Base-by-base conservation (phyloP, 2,888 invertebrate species). In the Erebia aethiops region DNA sequence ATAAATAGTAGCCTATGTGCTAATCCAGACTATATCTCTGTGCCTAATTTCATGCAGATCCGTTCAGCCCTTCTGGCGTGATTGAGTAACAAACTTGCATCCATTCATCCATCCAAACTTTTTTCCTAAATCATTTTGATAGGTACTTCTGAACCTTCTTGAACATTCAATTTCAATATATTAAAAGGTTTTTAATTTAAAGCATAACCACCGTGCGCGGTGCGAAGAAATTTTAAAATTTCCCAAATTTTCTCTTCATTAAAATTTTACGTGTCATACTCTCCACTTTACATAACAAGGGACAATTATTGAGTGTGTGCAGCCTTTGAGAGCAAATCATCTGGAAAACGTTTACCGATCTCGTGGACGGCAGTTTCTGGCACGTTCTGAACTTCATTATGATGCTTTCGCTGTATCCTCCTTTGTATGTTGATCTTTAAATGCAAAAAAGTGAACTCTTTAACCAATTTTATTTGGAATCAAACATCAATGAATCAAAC, bases 321-420 rank as follows among this genome's bases (percentile, higher is more conserved):
- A 67, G 57, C 67, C 67, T 67, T 67, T 67, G 67, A 67, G 67
- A 67, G 57, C 57, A 54, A 67, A 67, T 67, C 58, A 67, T 35
- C 58, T 67, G 58, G 67, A 67, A 67, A 67, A n/a, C 58, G 58
- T 67, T 58, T 67, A 67, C 57, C 35, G 58, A 67, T 67, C 49
- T 49, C 67, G 49, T 26, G 26, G 46, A 14, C 54, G 49, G 57
- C 56, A 21, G 57, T 57, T 57, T 66, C 67, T 67, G 67, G 26
- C 67, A 58, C 49, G 57, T 67, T 58, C 67, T 18, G n/a, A 26
- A 43, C 46, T 41, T 58, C 57, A 67, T 67, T 58, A 49, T 49
- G 11, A 67, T 35, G 58, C 35, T 58, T 49, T 46, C 41, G 56
- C 56, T 56, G 41, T 21, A 43, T 18, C n/a, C 18, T 56, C 4